Evolutionary conservation across 23 tunicate species (phyloP).

Genomic region (Trididemnum miniatum): DNA sequence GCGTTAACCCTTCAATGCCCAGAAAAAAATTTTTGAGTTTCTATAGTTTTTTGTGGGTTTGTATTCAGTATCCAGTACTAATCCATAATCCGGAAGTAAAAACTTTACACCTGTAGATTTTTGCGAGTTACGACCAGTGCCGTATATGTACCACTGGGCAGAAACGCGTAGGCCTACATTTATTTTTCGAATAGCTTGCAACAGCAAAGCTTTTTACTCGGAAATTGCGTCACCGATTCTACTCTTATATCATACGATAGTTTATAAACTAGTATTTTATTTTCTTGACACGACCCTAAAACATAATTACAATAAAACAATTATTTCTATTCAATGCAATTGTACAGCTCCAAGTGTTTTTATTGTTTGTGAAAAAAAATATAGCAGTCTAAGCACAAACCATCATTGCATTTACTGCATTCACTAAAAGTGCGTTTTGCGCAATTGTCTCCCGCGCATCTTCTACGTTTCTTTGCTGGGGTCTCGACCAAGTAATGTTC

Average conservation of each 20-base stretch:
- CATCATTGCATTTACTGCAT: slow-evolving; percentile 1
- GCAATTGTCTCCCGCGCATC: slow-evolving; percentile 6
- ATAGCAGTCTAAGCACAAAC: slow-evolving; percentile 6
- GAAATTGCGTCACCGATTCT: too few species aligned
- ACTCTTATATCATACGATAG: too few species aligned
- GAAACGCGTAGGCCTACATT: neutral
- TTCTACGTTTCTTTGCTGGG: slow-evolving; percentile 1
- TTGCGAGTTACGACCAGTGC: slow-evolving; percentile 4
- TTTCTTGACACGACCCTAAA: too few species aligned
- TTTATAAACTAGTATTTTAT: too few species aligned
- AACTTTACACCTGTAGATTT: neutral
- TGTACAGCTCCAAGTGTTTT: neutral
- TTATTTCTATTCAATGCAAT: neutral
- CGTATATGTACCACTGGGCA: slow-evolving; percentile 11
- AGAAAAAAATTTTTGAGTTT: neutral
- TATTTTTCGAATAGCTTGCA: too few species aligned
- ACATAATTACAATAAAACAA: neutral
- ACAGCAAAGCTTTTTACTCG: too few species aligned
- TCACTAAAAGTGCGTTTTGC: neutral
- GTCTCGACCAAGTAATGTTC: neutral
- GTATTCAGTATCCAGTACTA: neutral
- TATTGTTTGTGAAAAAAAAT: neutral
- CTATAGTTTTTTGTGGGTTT: neutral
- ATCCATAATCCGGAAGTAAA: neutral
- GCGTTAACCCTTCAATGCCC: neutral